Evolutionary conservation across 2,888 invertebrate genomes (phyloP), one percentile per base, ranked within the genome.

Genomic region (Nomada hirtipes): DNA sequence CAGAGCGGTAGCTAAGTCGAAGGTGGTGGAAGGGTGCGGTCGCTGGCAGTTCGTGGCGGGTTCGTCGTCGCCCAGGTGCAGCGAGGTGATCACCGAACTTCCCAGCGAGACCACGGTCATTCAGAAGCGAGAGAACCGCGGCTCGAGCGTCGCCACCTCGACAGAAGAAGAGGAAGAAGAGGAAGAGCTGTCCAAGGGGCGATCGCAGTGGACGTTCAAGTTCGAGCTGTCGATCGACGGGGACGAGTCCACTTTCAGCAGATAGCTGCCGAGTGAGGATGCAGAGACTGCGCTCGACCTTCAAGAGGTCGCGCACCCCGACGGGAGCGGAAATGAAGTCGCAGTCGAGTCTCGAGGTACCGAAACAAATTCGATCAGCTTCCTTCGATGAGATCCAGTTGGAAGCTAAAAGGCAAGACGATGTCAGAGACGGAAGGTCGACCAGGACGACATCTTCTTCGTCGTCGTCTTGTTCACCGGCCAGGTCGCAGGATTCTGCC

Each of bases 281-380:
- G 97, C 96, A 97, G 95, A 96, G 96, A 93, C 95, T 98, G 95
- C 96, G 97, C 93, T 97, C 97, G 94, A 97, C 97, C 86, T 97
- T 98, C 95, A 97, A 97, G 94, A 96, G 98, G 93, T 97, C 97
- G 94, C 96, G 97, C 92, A 98, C 98, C 88, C 98, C 98, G 85
- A 98, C 97, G 85, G 97, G 97, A 88, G 97, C 97, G 92, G 98
- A 98, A 94, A 98, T 98, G 97, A 98, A 98, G 95, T 97, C 97
- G 88, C 98, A 98, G 94, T 97, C 97, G 94, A 98, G 97, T 94
- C 96, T 98, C 91, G 98, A 98, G 94, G 97, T 98, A 90, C 98
- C 98, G 88, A 97, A 97, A 93, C 97, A 97, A 95, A 97, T 98
- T 90, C 97, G 98, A 90, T 98, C 98, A 84, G 97, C 97, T 84